Evolutionary conservation across 2,888 invertebrate genomes (phyloP).

Genomic region (Synanthedon vespiformis): DNA sequence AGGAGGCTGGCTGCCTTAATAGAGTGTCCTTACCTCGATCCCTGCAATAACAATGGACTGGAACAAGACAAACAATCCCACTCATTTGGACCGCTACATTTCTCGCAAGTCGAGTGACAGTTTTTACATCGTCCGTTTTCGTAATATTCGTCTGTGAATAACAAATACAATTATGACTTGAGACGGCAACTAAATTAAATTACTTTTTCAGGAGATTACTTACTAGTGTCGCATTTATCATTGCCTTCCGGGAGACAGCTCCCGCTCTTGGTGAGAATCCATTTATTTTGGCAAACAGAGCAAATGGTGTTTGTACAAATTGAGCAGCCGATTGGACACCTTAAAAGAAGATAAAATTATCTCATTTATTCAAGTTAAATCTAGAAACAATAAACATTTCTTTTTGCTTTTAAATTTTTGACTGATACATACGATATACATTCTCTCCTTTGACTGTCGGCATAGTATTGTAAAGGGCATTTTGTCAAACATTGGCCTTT

Average conservation of each 20-base stretch:
- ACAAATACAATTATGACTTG: conserved; percentile 10
- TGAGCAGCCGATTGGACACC: conserved; percentile 82
- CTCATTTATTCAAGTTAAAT: not conserved
- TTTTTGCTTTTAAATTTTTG: not conserved
- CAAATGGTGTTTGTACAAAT: conserved; percentile 80
- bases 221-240: conserved; percentile 81
- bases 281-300: conserved; percentile 79
- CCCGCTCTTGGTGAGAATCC: conserved; percentile 80
- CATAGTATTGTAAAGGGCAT: conserved; percentile 80
- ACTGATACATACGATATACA: conserved; percentile 72
- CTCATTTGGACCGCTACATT: conserved; percentile 84
- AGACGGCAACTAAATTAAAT: not conserved
- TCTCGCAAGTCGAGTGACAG: conserved; percentile 87
- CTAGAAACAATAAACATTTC: not conserved
- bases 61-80: conserved; percentile 83
- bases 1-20: not conserved
- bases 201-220: conserved; percentile 35
- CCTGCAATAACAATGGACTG: conserved; percentile 79
- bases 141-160: conserved; percentile 77
- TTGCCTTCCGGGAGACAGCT: conserved; percentile 81
- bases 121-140: conserved; percentile 81
- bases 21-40: conserved; percentile 44
- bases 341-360: conserved; percentile 14
- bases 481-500: conserved; percentile 78
- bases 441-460: conserved; percentile 81